Percentiles rank a stretch among this genome's conserved stretches.
These are phyloP conservation scores for Rhinogobio ventralis DNA, from an alignment of 2,797 vertebrate species.

Conservation along the genomic window DNA sequence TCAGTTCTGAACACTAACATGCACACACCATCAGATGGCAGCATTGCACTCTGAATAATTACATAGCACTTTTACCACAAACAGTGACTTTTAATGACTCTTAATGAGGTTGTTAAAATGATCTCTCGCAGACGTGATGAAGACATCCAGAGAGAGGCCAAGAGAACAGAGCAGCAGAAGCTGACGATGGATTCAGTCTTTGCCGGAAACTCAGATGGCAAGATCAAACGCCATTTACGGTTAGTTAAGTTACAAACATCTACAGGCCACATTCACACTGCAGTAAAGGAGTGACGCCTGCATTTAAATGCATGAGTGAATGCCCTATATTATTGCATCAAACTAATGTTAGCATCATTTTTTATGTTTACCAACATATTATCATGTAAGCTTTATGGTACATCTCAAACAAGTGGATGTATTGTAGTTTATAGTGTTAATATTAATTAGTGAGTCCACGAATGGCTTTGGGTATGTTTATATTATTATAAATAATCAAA, in stretches of 20 bases:
- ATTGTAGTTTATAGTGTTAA: too few relatives aligned
- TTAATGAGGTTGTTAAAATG: neutral
- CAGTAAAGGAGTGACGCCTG: neutral
- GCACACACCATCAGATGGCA: constrained; percentile 36
- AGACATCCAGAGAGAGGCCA: constrained; percentile 69
- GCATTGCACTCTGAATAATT: neutral
- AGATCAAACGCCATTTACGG: constrained; percentile 49
- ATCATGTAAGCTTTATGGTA: too few relatives aligned
- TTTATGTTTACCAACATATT: neutral
- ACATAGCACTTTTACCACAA: too few relatives aligned
- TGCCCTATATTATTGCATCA: neutral
- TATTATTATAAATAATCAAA: too few relatives aligned
- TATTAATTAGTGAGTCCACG: too few relatives aligned
- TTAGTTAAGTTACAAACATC: constrained; percentile 60
- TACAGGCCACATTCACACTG: neutral
- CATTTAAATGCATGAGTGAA: neutral
- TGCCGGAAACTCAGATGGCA: constrained; percentile 49
- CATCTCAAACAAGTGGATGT: too few relatives aligned
- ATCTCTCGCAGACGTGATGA: constrained; percentile 71
- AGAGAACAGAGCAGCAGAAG: constrained; percentile 67
- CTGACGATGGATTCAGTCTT: constrained; percentile 66
- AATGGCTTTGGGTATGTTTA: too few relatives aligned
- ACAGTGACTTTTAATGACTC: neutral
- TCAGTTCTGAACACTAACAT: neutral
- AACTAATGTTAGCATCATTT: neutral